Base-by-base conservation (phyloP, 2,797 vertebrate species). In the Chiroxiphia lanceolata region DNA sequence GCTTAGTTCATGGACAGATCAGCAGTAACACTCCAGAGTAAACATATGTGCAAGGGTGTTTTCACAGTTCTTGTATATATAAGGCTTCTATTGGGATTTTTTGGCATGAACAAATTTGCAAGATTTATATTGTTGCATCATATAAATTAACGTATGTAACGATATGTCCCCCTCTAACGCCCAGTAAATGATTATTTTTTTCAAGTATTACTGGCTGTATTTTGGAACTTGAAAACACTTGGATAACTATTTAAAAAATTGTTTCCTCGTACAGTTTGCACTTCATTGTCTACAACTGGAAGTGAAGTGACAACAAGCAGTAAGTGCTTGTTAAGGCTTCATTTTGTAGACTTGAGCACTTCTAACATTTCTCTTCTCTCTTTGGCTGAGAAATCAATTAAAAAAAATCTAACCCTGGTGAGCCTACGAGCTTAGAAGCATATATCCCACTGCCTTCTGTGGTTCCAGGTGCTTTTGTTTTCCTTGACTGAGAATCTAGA, bases 101-200 rank as follows among this genome's bases (percentile, higher is more conserved):
- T 91, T 87, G 64, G 25, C 56, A 85, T 94, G 92, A 95, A 95
- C 75, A 87, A 26, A 86, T 95, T 86, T 14, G 34, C 88, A 92
- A 91, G 15, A 72, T 91, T 93, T 89, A 83, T 91, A 38, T 78
- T 77, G 34, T 47, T 88, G 36, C 26, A 60, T 70, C 0, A 0
- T 54, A 47, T 40, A 67, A 83, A 87, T 81, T 81, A 71, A 57
- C 2, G 2, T 69, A 60, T 59, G 71, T 83, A 67, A 91, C 77
- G 50, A 83, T 65, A 83, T 27, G 13, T 60, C 10, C 6, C 56
- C 25, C 27, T 85, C 38, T 20, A 67, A 88, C 88, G 44, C 10
- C 15, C 25, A 83, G 57, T 63, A 91, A 93, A 85, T 85, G 31
- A 51, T 60, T 87, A 18, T 60, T 88, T 93, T 84, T 87, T 85